Percentiles rank a stretch among this genome's conserved stretches.
Conservation (phyloP, 1,140 invertebrate genomes). For the Drosophila arawakana region DNA sequence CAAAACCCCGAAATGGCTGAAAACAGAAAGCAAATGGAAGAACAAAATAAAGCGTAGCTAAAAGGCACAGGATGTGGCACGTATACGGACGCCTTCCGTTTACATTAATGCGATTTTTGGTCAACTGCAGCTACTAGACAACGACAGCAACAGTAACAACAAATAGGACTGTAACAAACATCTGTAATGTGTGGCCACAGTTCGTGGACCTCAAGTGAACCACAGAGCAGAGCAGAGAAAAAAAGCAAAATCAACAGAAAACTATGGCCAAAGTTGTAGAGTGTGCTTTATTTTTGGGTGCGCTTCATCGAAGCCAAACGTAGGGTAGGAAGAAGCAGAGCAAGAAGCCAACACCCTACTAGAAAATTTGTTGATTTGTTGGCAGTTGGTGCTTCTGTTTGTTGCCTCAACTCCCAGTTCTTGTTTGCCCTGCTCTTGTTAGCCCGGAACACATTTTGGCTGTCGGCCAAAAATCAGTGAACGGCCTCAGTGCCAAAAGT, state of each 20-base stretch:
- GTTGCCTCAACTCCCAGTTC: constrained; percentile 31
- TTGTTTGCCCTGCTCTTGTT: constrained; percentile 37
- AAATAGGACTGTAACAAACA: constrained; percentile 5
- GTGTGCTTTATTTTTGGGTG: constrained; percentile 39
- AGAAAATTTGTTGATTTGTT: constrained; percentile 46
- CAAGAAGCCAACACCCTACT: constrained; percentile 11
- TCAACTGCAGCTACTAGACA: constrained; percentile 33
- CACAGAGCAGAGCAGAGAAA: constrained; percentile 7
- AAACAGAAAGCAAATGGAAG: constrained; percentile 8
- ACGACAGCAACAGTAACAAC: constrained; percentile 3
- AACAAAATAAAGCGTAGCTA: neutral
- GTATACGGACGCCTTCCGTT: constrained; percentile 14
- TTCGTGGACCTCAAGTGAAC: constrained; percentile 50
- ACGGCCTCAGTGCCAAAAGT: constrained; percentile 17
- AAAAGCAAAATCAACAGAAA: constrained; percentile 6
- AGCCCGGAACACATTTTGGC: constrained; percentile 47
- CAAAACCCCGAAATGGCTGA: constrained; percentile 29
- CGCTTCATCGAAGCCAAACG: constrained; percentile 30
- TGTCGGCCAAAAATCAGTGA: constrained; percentile 33
- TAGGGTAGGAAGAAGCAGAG: neutral
- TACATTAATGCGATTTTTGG: constrained; percentile 47
- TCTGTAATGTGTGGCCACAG: constrained; percentile 27
- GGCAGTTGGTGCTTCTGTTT: constrained; percentile 31
- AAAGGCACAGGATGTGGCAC: constrained; percentile 26
- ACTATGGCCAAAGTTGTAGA: constrained; percentile 22